These are phyloP conservation scores for Saguinus imperator DNA, from an alignment of 2,113 vertebrate genomes.

Conservation along the genomic window DNA sequence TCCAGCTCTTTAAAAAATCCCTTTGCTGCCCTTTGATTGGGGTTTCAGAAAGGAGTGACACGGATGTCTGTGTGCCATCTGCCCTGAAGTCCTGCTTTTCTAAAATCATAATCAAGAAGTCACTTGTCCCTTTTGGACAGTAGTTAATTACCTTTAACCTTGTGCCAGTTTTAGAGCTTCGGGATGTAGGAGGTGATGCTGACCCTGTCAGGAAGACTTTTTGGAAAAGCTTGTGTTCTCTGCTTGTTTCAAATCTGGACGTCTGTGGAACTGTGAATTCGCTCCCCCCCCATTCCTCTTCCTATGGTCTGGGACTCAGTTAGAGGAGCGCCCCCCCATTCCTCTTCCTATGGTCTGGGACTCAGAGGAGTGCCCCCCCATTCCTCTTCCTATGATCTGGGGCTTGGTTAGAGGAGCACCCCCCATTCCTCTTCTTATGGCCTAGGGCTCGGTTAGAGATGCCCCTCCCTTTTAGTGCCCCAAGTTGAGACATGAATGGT, in stretches of 20 bases:
- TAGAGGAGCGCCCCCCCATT: neutral
- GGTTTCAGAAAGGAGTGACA: slow-evolving; percentile 11
- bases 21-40: neutral
- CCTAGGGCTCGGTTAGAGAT: neutral
- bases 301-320: neutral
- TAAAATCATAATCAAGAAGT: neutral
- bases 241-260: neutral
- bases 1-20: neutral
- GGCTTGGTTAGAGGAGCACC: too few species aligned
- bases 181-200: neutral
- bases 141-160: neutral
- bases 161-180: neutral
- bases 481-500: neutral
- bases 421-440: too few species aligned
- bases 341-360: too few species aligned
- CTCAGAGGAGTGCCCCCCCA: too few species aligned
- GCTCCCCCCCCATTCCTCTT: neutral
- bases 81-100: neutral
- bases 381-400: too few species aligned
- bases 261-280: neutral
- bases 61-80: neutral
- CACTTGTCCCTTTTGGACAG: neutral
- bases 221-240: neutral
- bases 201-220: neutral
- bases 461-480: neutral